These are phyloP conservation scores for Centruroides vittatus DNA, from an alignment of 1,140 invertebrate species.

Conservation along the genomic window DNA sequence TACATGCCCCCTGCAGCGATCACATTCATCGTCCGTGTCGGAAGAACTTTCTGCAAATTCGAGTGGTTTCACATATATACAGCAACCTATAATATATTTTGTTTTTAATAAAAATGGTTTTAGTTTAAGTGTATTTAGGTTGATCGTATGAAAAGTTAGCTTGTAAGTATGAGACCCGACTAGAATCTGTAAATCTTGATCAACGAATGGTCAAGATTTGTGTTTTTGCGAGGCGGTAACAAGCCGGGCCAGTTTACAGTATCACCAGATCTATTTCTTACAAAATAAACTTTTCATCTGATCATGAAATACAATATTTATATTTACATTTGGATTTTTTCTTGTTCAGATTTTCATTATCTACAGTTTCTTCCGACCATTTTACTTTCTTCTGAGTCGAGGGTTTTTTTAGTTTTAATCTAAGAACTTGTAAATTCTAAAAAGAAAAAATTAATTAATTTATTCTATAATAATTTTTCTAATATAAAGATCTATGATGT, in stretches of 20 bases:
- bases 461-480: too few species aligned
- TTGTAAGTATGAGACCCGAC: neutral
- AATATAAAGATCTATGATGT: too few species aligned
- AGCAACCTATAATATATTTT: slow-evolving; percentile 48
- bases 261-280: neutral
- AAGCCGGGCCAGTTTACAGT: too few species aligned
- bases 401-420: slow-evolving; percentile 27
- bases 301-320: neutral
- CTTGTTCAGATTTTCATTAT: slow-evolving; percentile 40
- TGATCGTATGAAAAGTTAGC: neutral
- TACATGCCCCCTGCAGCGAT: slow-evolving; percentile 68
- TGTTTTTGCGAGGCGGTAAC: neutral
- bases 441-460: neutral
- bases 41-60: slow-evolving; percentile 68
- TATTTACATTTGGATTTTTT: slow-evolving; percentile 41
- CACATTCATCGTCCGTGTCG: slow-evolving; percentile 62
- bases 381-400: slow-evolving; percentile 33
- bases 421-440: slow-evolving; percentile 19
- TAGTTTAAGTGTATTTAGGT: neutral
- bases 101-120: neutral
- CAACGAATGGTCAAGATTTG: neutral
- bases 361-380: slow-evolving; percentile 37
- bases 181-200: neutral
- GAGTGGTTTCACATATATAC: slow-evolving; percentile 68
- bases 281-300: neutral